Conservation (phyloP, 2,113 vertebrate species). For the Muntiacus reevesi region DNA sequence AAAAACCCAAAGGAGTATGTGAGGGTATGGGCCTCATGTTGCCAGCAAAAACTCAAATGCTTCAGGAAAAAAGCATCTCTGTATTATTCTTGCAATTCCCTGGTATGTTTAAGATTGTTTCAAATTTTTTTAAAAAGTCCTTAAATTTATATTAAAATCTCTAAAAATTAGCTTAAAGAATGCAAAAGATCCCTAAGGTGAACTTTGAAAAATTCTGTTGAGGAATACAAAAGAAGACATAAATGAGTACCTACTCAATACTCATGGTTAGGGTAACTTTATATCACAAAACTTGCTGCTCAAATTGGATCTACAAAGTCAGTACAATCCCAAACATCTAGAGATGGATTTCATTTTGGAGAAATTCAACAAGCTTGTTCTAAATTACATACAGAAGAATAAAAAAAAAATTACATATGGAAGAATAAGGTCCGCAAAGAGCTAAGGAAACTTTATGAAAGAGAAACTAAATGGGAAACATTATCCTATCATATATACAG, state of each 20-base stretch:
- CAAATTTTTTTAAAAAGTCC: background rate
- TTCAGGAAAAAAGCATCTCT: background rate
- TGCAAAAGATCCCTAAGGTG: background rate
- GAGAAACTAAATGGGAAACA: background rate
- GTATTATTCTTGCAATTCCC: background rate
- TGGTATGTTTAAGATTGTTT: background rate
- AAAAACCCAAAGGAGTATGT: background rate
- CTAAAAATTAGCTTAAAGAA: background rate
- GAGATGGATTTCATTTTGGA: background rate
- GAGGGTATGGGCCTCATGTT: background rate
- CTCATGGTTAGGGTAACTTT: background rate
- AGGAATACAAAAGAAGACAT: background rate
- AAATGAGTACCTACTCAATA: background rate
- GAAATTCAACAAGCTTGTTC: background rate
- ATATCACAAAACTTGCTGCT: background rate
- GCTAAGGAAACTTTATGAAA: background rate
- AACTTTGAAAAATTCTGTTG: background rate
- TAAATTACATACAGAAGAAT: background rate
- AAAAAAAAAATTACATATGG: background rate
- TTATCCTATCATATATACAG: background rate
- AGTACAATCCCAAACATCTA: background rate
- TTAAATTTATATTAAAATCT: background rate
- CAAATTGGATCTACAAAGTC: background rate
- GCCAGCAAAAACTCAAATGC: background rate
- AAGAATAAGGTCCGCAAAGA: background rate